Evolutionary conservation across 2,113 vertebrate genomes (phyloP).

Genomic region (Terrapene triunguis): DNA sequence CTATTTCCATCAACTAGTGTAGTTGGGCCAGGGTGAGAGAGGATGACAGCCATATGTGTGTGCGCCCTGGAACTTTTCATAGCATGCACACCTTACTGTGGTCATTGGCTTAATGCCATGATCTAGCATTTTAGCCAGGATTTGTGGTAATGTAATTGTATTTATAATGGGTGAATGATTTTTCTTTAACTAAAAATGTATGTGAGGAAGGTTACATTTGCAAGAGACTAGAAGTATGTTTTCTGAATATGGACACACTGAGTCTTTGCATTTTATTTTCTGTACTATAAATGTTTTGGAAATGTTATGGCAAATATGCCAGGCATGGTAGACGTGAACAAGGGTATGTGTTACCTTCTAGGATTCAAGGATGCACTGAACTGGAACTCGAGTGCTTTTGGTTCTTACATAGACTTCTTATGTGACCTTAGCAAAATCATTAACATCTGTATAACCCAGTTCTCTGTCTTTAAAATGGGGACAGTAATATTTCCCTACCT

Average conservation of each 20-base stretch:
- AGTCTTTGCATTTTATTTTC: background rate
- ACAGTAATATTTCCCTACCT: background rate
- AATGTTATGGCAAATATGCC: background rate
- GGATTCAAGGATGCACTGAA: background rate
- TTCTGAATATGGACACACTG: background rate
- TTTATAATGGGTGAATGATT: background rate
- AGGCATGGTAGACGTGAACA: background rate
- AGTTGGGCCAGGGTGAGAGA: background rate
- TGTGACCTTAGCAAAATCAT: background rate
- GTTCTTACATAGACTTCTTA: background rate
- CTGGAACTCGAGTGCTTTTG: background rate
- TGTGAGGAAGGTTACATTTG: background rate
- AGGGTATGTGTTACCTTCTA: background rate
- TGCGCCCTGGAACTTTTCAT: background rate
- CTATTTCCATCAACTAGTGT: background rate
- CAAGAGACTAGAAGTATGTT: background rate
- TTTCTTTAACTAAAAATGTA: background rate
- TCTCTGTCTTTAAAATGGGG: background rate
- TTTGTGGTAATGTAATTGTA: background rate
- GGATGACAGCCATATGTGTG: accelerated
- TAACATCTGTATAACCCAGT: background rate
- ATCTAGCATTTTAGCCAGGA: background rate
- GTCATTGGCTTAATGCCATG: background rate
- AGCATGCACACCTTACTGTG: background rate
- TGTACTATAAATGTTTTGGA: background rate